Evolutionary conservation across 2,113 vertebrate species (phyloP), one percentile per base, ranked within the genome.

Genomic region (Mesoclemmys tuberculata): DNA sequence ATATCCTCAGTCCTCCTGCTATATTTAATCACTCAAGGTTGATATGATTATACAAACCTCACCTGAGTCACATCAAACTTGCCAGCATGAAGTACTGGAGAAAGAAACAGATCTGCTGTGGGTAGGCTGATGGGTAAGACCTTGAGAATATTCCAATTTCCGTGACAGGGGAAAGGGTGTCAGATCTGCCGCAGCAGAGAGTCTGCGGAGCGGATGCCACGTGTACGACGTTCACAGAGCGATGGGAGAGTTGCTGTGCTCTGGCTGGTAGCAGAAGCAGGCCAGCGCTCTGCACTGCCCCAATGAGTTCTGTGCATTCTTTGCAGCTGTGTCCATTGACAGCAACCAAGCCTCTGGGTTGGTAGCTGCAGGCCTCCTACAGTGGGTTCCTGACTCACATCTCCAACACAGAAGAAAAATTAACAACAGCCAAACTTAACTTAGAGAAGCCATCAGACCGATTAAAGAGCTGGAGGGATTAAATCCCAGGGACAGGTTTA

Each of bases 351-450:
- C 58, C 35, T 89, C 78, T 80, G 35, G 61, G 44, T 35, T 75
- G 44, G 9, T 6, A 12, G 21, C 12, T 27, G 77, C 51, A 82
- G 31, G 44, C 26, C 12, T 51, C 75, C 44, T 49, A 82, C 3
- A 22, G 22, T 2, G 29, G 84, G 55, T 29, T 35, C 8, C 93
- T 24, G 29, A 12, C 35, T 85, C 31, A 1, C 87, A 26, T 75
- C 89, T 83, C 80, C 78, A 85, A 89, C 44, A 80, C 80, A 87
- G 80, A 84, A 88, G 22, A 79, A 93, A 90, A 89, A 83, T 61
- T 46, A 46, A 46, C 8, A 46, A 46, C 46, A 46, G 46, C 8
- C 46, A 46, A 46, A 46, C 26, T 44, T 44, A 27, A 68, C 35
- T 8, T 19, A 82, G 38, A 97, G 1, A 4, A 68, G 71, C 56